Base-by-base conservation (phyloP, 2,113 vertebrate genomes). In the Pipa parva region DNA sequence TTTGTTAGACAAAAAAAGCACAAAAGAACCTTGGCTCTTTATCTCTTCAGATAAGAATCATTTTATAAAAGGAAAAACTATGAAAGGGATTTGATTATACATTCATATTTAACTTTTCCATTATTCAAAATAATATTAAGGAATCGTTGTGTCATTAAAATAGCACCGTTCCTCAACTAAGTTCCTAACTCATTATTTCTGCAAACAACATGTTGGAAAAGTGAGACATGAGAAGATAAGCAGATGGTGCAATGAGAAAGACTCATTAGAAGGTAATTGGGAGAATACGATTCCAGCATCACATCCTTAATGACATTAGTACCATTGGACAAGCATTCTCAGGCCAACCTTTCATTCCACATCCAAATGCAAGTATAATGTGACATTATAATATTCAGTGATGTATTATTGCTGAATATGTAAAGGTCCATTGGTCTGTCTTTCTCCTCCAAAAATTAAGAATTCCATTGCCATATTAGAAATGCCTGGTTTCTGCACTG, bases 241-340 rank as follows among this genome's bases (percentile, higher is more conserved):
- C 64, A 67, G 54, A 67, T 59, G 55, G 42, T 49, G 55, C 64
- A 50, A 20, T 50, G 42, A 37, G 45, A 48, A 52, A 50, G 42
- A 58, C 64, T 59, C 64, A 66, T 66, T 58, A 58, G 52, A 66
- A 48, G 20, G 21, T 59, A 59, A 50, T 50, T 67, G 42, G 42
- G 21, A 13, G 42, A 45, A 49, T 59, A 42, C 29, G n/a, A 33
- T 59, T 39, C 55, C 64, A 67, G 55, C 58, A 15, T 50, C 18
- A 50, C 42, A 49, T 18, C 28, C 21, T 36, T 65, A 65, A 67
- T 27, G 21, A 58, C 6, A 25, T 58, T 67, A 67, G 64, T 67
- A 26, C 42, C 54, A 67, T 45, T 48, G 54, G 52, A 66, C 56
- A 52, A 37, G 46, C 52, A 46, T 49, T 39, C 31, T 58, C 36